A percentile compares a stretch with the other conserved stretches of the same genome.
Conservation (phyloP, 2,797 vertebrate species). For the Gallinago solitaria region DNA sequence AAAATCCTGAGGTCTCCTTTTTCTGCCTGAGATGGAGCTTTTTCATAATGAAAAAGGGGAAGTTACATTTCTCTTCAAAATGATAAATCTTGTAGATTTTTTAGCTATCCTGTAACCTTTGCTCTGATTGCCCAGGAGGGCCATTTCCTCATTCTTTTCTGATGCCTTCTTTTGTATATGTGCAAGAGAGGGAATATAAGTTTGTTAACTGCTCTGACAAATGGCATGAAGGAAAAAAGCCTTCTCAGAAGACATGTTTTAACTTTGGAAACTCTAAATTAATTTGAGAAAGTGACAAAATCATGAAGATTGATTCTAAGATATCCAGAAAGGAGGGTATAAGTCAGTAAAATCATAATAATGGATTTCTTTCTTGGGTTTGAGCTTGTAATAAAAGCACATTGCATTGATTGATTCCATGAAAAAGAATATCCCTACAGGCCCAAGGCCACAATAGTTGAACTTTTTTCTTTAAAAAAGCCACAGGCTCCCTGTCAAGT, state of each 20-base stretch:
- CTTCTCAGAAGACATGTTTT: neutral
- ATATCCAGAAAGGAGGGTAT: neutral
- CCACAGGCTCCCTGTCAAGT: neutral
- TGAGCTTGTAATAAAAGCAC: neutral
- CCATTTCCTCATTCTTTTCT: neutral
- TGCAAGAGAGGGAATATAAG: neutral
- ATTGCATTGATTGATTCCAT: neutral
- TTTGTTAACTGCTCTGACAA: neutral
- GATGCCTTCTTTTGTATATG: neutral
- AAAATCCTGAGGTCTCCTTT: neutral
- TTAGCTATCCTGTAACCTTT: neutral
- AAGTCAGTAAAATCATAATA: neutral
- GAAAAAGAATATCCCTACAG: neutral
- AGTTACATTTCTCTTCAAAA: neutral
- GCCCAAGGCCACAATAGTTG: neutral
- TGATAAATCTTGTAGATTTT: neutral
- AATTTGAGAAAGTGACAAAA: neutral
- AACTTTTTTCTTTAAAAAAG: neutral
- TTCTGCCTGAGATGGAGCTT: neutral
- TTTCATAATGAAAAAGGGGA: neutral
- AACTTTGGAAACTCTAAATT: neutral
- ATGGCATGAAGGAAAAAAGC: neutral
- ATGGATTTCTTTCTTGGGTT: neutral
- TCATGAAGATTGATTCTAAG: neutral
- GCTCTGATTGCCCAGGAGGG: neutral